Conservation (phyloP, 2,888 invertebrate species). For the Drosophila leonis region DNA sequence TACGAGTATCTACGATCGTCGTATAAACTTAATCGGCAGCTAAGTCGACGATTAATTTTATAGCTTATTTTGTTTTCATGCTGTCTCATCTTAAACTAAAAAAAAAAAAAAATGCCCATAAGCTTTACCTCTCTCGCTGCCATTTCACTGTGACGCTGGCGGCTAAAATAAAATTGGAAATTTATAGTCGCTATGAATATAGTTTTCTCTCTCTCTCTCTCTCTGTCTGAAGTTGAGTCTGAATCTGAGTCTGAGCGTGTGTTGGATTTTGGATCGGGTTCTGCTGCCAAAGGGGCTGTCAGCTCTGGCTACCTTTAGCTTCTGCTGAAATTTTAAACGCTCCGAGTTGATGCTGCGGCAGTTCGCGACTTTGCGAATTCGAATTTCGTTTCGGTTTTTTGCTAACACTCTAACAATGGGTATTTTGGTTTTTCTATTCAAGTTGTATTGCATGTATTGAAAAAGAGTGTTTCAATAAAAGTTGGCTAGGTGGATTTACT, state of each 20-base stretch:
- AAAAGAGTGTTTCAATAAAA: no score
- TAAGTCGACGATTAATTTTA: constrained; percentile 79
- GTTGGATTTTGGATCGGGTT: neutral
- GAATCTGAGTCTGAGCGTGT: neutral
- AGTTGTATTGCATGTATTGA: neutral
- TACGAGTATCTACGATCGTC: constrained; percentile 48
- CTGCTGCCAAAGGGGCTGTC: constrained; percentile 37
- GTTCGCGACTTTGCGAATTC: constrained; percentile 36
- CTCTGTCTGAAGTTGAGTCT: neutral
- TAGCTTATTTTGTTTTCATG: constrained; percentile 76
- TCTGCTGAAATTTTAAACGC: constrained; percentile 64
- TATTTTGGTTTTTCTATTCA: neutral
- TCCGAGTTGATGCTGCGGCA: constrained; percentile 20
- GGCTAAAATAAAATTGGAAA: constrained; percentile 71
- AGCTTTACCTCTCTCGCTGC: constrained; percentile 39
- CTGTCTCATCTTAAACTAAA: constrained; percentile 54
- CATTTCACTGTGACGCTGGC: constrained; percentile 52
- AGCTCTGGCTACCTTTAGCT: constrained; percentile 65
- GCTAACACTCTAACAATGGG: constrained; percentile 19
- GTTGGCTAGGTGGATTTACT: no score
- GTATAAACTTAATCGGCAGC: constrained; percentile 66
- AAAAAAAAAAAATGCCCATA: constrained; percentile 35
- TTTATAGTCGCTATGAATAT: constrained; percentile 69
- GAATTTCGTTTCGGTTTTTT: constrained; percentile 5
- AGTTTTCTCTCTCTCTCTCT: constrained; percentile 11